Evolutionary conservation across 1,140 invertebrate species (phyloP).

Genomic region (Caerostris extrusa): DNA sequence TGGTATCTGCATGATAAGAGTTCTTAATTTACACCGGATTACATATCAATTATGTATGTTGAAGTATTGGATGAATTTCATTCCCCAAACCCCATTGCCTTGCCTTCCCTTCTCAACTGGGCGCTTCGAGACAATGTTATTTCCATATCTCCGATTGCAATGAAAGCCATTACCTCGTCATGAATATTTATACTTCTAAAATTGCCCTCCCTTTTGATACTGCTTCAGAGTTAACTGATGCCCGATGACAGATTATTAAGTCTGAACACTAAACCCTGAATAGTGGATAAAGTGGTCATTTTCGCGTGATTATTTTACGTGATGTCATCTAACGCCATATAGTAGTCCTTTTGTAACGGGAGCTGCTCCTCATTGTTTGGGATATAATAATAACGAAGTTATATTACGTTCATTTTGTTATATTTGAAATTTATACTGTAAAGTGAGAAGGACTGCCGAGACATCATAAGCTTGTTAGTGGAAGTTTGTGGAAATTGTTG

Average conservation of each 20-base stretch:
- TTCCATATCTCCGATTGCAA: neutral
- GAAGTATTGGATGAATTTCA: constrained; percentile 11
- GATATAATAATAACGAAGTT: neutral
- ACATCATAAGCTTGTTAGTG: too few relatives aligned
- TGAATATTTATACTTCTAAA: constrained; percentile 8
- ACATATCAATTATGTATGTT: constrained; percentile 2
- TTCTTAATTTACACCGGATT: constrained; percentile 28
- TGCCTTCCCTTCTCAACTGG: neutral
- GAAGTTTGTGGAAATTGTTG: too few relatives aligned
- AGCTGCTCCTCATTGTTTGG: neutral
- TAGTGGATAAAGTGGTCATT: neutral
- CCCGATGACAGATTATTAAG: neutral
- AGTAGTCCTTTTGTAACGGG: neutral
- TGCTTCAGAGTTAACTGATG: neutral
- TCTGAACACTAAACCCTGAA: neutral
- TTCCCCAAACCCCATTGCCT: neutral
- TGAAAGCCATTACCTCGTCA: neutral
- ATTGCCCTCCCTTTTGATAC: neutral
- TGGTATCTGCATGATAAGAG: neutral
- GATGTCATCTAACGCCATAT: neutral
- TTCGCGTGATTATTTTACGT: neutral
- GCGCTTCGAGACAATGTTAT: neutral
- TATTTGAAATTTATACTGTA: neutral
- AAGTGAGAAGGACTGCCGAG: too few relatives aligned
- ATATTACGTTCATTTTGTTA: neutral